These are phyloP conservation scores for Lamproptera curius DNA, from an alignment of 2,888 invertebrate genomes.

Conservation along the genomic window DNA sequence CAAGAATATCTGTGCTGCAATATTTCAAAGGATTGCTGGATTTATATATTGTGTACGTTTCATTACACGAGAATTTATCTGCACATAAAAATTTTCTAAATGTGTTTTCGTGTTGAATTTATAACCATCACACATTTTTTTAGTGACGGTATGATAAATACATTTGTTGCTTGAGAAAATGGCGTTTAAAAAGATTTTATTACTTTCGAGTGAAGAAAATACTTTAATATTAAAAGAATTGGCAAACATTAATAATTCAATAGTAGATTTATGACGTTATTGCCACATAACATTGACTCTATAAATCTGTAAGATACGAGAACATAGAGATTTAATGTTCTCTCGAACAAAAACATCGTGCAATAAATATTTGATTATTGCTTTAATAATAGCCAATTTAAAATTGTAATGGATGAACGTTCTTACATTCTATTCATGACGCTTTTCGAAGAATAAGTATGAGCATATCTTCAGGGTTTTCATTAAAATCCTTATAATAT, in stretches of 20 bases:
- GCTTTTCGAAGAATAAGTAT: no score
- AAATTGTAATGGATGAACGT: constrained; percentile 20
- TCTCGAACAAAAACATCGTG: constrained; percentile 10
- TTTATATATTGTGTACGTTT: no score
- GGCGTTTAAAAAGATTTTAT: constrained; percentile 1
- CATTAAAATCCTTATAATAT: no score
- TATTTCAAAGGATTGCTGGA: no score
- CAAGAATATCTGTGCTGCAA: no score
- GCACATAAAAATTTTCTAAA: constrained; percentile 4
- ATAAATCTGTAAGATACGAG: constrained; percentile 14
- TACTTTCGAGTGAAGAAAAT: neutral
- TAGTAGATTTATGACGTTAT: constrained; percentile 12
- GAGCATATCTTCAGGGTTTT: no score
- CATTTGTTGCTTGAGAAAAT: constrained; percentile 8
- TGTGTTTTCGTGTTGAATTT: constrained; percentile 10
- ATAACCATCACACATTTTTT: neutral
- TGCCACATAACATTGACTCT: constrained; percentile 8
- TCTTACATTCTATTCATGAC: constrained; percentile 8
- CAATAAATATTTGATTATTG: constrained; percentile 18
- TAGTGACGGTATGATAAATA: neutral
- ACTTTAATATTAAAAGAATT: constrained; percentile 5
- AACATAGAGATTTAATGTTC: constrained; percentile 1
- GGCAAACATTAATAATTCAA: constrained; percentile 14
- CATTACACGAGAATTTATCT: no score
- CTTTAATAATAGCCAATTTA: constrained; percentile 18